Conservation (phyloP, 2,888 invertebrate species). For the Polymixis flavicincta region DNA sequence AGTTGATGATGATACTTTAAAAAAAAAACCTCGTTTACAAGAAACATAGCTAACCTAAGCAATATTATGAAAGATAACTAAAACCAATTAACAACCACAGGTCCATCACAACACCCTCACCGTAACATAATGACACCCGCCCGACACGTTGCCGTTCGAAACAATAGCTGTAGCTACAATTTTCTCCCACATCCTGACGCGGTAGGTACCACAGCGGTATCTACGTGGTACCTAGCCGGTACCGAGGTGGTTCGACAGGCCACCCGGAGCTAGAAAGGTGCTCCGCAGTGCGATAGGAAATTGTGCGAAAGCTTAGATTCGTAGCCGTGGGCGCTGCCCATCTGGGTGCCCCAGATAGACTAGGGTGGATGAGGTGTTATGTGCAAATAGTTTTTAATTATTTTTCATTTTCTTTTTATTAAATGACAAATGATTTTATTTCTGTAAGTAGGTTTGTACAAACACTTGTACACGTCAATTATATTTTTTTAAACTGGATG, state of each 20-base stretch:
- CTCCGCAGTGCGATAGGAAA: slow-evolving; percentile 72
- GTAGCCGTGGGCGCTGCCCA: slow-evolving; percentile 71
- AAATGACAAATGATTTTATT: no score
- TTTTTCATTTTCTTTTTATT: no score
- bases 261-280: slow-evolving; percentile 64
- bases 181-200: slow-evolving; percentile 41
- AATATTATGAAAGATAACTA: background rate
- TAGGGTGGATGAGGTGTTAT: slow-evolving; percentile 61
- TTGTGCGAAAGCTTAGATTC: slow-evolving; percentile 77
- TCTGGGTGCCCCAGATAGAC: slow-evolving; percentile 56
- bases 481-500: no score
- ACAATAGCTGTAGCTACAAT: slow-evolving; percentile 51
- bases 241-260: slow-evolving; percentile 57
- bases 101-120: slow-evolving; percentile 7
- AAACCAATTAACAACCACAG: slow-evolving; percentile 35
- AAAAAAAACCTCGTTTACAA: no score
- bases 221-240: slow-evolving; percentile 24
- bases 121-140: slow-evolving; percentile 44
- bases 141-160: slow-evolving; percentile 31
- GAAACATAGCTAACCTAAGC: background rate
- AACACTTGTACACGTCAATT: no score
- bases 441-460: no score
- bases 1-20: no score
- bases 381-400: background rate
- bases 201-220: slow-evolving; percentile 10